Percentiles rank a stretch among this genome's conserved stretches.
Conservation (phyloP, 2,888 invertebrate species). For the Globia sparganii region DNA sequence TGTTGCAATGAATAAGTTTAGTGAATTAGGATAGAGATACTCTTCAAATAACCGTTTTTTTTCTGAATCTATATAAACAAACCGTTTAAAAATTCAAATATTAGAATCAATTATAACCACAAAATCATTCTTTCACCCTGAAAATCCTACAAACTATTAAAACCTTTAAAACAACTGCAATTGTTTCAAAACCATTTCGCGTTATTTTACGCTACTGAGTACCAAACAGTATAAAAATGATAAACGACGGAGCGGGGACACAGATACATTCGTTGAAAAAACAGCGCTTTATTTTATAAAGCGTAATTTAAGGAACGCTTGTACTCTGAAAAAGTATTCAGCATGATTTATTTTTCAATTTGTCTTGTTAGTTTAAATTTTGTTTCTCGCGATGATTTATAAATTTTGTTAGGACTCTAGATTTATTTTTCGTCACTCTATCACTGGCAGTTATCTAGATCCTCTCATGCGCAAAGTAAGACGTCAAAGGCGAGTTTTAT, state of each 20-base stretch:
- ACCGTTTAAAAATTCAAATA: background rate
- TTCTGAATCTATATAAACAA: background rate
- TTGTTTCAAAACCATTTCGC: conserved; percentile 50
- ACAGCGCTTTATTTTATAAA: conserved; percentile 62
- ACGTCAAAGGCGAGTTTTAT: background rate
- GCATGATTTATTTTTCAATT: conserved; percentile 60
- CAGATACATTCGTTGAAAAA: conserved; percentile 55
- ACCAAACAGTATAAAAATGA: conserved; percentile 61
- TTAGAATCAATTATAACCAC: background rate
- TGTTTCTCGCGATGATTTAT: conserved; percentile 39
- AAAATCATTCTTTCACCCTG: background rate
- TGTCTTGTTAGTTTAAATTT: conserved; percentile 55
- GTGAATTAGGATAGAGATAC: no score
- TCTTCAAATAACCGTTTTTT: background rate
- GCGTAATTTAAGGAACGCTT: conserved; percentile 58
- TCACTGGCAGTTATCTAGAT: background rate
- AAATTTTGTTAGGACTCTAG: conserved; percentile 11
- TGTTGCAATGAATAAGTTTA: background rate
- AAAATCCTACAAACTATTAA: conserved; percentile 31
- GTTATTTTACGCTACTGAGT: conserved; percentile 59
- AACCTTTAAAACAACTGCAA: conserved; percentile 23
- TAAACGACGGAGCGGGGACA: conserved; percentile 55
- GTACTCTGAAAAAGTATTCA: conserved; percentile 57
- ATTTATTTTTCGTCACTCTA: conserved; percentile 8
- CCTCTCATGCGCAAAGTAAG: background rate